A percentile compares a stretch with the other conserved stretches of the same genome.
Conservation (phyloP, 92 coral and sea anemone genomes). For the Montipora capitata region DNA sequence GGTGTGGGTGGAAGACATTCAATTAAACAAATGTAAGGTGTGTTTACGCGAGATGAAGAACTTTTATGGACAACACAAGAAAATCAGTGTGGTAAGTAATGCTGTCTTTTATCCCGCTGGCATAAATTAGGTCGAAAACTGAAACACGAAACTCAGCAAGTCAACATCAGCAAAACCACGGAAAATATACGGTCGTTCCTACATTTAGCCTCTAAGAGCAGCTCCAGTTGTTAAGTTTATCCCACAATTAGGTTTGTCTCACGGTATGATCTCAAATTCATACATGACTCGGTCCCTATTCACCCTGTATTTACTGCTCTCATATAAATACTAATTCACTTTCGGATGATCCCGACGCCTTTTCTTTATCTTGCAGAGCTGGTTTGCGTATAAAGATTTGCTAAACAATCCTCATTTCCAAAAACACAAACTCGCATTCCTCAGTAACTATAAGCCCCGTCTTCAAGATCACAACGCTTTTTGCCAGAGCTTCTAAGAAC, state of each 20-base stretch:
- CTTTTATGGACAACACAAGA: slow-evolving; percentile 85
- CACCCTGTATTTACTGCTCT: too few species aligned
- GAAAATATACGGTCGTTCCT: too few species aligned
- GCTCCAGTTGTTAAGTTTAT: too few species aligned
- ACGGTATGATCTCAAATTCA: too few species aligned
- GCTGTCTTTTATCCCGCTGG: not conserved
- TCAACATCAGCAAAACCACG: too few species aligned
- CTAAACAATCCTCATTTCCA: slow-evolving; percentile 53
- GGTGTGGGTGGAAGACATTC: slow-evolving; percentile 85
- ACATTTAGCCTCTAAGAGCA: too few species aligned
- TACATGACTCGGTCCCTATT: too few species aligned
- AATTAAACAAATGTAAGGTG: slow-evolving; percentile 63
- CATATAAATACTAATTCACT: too few species aligned
- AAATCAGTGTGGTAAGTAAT: slow-evolving; percentile 72
- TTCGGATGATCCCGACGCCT: not conserved
- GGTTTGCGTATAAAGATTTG: slow-evolving; percentile 64
- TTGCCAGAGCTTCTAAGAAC: slow-evolving; percentile 14
- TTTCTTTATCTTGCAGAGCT: slow-evolving; percentile 38
- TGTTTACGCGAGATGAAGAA: slow-evolving; percentile 85
- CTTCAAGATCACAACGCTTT: slow-evolving; percentile 66
- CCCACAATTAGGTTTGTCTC: too few species aligned
- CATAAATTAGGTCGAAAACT: too few species aligned
- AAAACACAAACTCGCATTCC: slow-evolving; percentile 32
- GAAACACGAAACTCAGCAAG: too few species aligned
- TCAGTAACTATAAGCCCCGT: slow-evolving; percentile 44